A percentile compares a stretch with the other conserved stretches of the same genome.
These are phyloP conservation scores for Diorhabda carinulata DNA, from an alignment of 1,140 invertebrate genomes.

Conservation along the genomic window DNA sequence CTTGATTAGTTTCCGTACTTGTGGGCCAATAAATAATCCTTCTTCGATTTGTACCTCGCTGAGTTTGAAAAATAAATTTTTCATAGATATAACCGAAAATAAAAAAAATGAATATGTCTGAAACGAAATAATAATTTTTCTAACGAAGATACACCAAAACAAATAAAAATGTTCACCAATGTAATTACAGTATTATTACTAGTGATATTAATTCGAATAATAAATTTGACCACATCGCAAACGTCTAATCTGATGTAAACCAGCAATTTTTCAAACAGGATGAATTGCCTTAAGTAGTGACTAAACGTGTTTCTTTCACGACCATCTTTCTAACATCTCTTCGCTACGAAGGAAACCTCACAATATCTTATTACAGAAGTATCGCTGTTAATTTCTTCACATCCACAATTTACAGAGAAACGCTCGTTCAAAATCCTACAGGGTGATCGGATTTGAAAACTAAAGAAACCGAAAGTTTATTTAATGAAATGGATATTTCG, in stretches of 20 bases:
- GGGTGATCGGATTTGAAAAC: too few species aligned
- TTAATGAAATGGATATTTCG: too few species aligned
- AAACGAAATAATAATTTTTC: too few species aligned
- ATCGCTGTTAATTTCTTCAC: slow-evolving; percentile 31
- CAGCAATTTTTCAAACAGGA: slow-evolving; percentile 20
- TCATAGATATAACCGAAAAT: too few species aligned
- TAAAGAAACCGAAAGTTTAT: too few species aligned
- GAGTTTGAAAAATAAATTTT: too few species aligned
- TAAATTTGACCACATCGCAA: slow-evolving; percentile 17
- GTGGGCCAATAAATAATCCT: too few species aligned
- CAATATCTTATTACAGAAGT: slow-evolving; percentile 33
- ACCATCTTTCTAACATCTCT: slow-evolving; percentile 25
- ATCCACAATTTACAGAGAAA: slow-evolving; percentile 19
- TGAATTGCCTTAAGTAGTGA: slow-evolving; percentile 25
- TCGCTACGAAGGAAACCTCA: slow-evolving; percentile 9
- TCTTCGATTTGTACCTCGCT: too few species aligned
- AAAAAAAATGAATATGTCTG: too few species aligned
- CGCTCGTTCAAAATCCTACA: too few species aligned
- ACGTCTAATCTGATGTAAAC: slow-evolving; percentile 20
- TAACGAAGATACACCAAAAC: not conserved
- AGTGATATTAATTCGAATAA: slow-evolving; percentile 22
- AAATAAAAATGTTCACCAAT: not conserved
- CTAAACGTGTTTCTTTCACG: slow-evolving; percentile 25
- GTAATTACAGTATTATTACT: not conserved
- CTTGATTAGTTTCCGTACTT: too few species aligned